A percentile compares a stretch with the other conserved stretches of the same genome.
phyloP scores from a whole-genome alignment of 2,797 vertebrate genomes.

The Diglossa cyanea region DNA sequence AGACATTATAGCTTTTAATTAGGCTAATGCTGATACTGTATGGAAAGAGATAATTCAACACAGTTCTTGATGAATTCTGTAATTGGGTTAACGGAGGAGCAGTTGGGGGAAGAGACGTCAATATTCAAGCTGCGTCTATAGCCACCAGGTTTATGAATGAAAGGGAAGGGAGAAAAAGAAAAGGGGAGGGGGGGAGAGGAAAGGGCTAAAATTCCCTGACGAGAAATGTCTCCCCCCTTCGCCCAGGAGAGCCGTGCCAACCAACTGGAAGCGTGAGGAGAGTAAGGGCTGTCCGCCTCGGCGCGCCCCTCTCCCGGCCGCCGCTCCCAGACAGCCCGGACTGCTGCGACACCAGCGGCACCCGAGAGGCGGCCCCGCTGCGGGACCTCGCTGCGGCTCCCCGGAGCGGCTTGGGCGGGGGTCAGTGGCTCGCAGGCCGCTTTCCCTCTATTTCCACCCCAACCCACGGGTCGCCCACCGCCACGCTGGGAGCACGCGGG shows the following conservation, averaged over 20 bases:
- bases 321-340: not conserved
- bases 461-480: not conserved
- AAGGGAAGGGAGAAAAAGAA: not conserved
- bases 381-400: not conserved
- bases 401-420: not conserved
- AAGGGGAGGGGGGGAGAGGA: not conserved
- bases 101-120: slow-evolving; percentile 84
- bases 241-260: not conserved
- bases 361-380: not conserved
- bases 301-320: not conserved
- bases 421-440: not conserved
- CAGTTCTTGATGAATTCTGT: slow-evolving; percentile 88
- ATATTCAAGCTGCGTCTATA: slow-evolving; percentile 80
- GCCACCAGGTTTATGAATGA: slow-evolving; percentile 79
- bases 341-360: not conserved
- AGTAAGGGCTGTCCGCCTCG: not conserved
- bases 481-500: not conserved
- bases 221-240: slow-evolving; percentile 29
- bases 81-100: slow-evolving; percentile 86
- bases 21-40: slow-evolving; percentile 91
- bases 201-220: slow-evolving; percentile 51
- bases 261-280: not conserved
- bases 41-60: slow-evolving; percentile 89
- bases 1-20: slow-evolving; percentile 94
- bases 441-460: not conserved